phyloP scores from a whole-genome alignment of 1,140 invertebrate genomes.

The Panagrolaimus sp. region DNA sequence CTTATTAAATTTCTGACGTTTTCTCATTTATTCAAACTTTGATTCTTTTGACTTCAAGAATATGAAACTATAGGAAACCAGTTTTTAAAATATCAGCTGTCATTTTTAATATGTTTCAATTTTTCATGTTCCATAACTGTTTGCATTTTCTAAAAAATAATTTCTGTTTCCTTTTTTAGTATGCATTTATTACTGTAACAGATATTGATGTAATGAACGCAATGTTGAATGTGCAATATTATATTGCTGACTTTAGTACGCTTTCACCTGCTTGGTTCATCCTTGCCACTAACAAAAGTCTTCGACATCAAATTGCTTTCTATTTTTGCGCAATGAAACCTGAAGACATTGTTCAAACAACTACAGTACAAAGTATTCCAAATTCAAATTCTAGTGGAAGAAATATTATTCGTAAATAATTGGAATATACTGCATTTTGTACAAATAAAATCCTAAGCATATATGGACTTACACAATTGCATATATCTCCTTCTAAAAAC shows the following conservation, averaged over 20 bases:
- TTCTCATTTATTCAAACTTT: background rate
- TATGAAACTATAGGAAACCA: background rate
- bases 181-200: background rate
- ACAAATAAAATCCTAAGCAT: too few relatives aligned
- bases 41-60: background rate
- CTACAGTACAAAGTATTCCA: too few relatives aligned
- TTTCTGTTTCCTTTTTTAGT: background rate
- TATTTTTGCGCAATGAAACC: background rate
- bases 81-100: background rate
- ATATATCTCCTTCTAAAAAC: too few relatives aligned
- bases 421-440: too few relatives aligned
- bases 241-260: background rate
- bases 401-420: too few relatives aligned
- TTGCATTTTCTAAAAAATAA: too few relatives aligned
- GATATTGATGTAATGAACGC: background rate
- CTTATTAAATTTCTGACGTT: background rate
- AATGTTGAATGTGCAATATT: background rate
- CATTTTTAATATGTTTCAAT: background rate
- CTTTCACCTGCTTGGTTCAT: conserved; percentile 6
- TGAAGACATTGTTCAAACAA: too few relatives aligned
- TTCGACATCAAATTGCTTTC: background rate
- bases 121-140: background rate
- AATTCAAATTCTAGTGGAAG: too few relatives aligned
- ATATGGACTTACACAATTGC: too few relatives aligned
- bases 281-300: background rate